phyloP scores from a whole-genome alignment of 2,113 vertebrate genomes.

The Chinchilla lanigera region DNA sequence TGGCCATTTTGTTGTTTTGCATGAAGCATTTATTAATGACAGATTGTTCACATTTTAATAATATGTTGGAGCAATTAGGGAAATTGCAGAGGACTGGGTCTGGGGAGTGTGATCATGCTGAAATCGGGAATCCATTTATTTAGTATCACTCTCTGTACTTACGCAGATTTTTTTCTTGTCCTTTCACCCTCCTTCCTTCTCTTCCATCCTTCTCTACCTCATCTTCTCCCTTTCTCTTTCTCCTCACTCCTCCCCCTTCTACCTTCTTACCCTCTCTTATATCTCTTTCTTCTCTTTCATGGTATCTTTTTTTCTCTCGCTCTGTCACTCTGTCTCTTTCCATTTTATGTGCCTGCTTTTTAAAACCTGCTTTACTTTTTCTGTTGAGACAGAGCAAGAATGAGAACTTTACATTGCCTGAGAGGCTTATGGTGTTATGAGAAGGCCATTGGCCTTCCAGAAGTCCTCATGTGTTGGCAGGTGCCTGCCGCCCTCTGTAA shows the following conservation, averaged over 20 bases:
- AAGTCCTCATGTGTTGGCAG: background rate
- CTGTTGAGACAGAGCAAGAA: background rate
- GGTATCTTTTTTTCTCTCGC: background rate
- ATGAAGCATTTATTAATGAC: slow-evolving; percentile 58
- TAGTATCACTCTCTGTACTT: background rate
- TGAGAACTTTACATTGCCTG: no score
- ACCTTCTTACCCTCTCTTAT: background rate
- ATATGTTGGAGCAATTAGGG: slow-evolving; percentile 71
- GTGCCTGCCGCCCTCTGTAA: background rate
- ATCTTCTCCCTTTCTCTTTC: rapidly evolving
- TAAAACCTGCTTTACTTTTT: background rate
- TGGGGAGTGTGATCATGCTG: background rate
- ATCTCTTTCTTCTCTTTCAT: background rate
- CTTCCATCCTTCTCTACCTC: background rate
- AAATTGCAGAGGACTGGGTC: background rate
- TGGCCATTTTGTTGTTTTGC: slow-evolving; percentile 48
- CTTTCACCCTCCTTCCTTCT: rapidly evolving
- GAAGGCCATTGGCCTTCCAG: background rate
- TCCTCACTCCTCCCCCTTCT: no score
- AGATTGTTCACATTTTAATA: slow-evolving; percentile 62
- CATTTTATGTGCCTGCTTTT: background rate
- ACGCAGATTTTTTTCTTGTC: background rate
- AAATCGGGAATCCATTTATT: background rate
- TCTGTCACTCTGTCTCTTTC: background rate
- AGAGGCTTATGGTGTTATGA: rapidly evolving